Evolutionary conservation across 1,140 invertebrate species (phyloP), one percentile per base, ranked within the genome.

Genomic region (Macrobrachium rosenbergii): DNA sequence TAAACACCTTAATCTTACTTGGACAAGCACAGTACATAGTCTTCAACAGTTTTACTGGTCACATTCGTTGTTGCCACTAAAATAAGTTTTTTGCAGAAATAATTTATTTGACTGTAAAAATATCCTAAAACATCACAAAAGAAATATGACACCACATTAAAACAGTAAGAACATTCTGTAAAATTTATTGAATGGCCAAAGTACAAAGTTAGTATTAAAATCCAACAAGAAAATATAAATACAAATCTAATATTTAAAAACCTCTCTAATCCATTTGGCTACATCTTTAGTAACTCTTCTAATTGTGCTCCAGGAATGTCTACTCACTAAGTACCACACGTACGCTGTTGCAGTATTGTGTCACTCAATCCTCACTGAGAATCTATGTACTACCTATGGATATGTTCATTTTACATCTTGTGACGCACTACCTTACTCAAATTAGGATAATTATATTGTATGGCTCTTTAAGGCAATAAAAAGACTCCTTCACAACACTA

Each of bases 161-260:
- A 43, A 67, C 12, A 67, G 52, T 2, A 10, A 8, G 37, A 82
- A 82, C 60, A 67, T 37, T 37, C 43, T 79, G 52, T 37, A 23
- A 79, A 58, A 62, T 28, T 23, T 28, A 59, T 59, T 28, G 21
- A 23, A n/a, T 21, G 28, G 12, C 43, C 60, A 43, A 63, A 23
- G 23, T 81, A 81, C 23, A 81, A 81, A 81, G 60, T 81, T 64
- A 67, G 60, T 81, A 81, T 81, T 81, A 81, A 81, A 81, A 64
- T 81, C 23, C 43, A 81, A 81, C 79, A 81, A 81, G 79, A 81
- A 81, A 81, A 81, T 81, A 81, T 64, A 81, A 43, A 43, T 72
- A 72, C 67, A 72, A 72, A 72, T 72, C 67, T 72, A 72, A 28
- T 72, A 72, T 72, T 23, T 72, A 23, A 72, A 37, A 72, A 72